Percentiles rank a stretch among this genome's conserved stretches.
Conservation (phyloP, 1,140 invertebrate species). For the Manduca sexta region DNA sequence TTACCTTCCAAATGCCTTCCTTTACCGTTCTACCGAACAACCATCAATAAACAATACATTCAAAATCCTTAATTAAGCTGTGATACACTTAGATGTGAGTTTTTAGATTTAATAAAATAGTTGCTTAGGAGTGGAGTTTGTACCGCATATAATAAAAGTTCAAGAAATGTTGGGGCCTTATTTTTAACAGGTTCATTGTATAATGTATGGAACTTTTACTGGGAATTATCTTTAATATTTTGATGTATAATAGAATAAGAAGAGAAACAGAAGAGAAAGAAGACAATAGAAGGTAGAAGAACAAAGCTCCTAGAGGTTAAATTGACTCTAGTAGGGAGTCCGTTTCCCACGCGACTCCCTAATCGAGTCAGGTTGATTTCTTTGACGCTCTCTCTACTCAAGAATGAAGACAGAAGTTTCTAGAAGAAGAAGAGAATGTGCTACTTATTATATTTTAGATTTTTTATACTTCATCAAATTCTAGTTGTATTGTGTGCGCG, state of each 20-base stretch:
- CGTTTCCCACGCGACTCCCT: conserved; percentile 90
- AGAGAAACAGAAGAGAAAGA: conserved; percentile 22
- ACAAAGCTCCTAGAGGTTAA: conserved; percentile 86
- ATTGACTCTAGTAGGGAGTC: conserved; percentile 98
- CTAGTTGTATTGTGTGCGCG: too few species aligned
- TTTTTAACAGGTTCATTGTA: too few species aligned
- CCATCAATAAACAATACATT: too few species aligned
- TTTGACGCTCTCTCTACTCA: conserved; percentile 75
- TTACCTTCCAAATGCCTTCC: too few species aligned
- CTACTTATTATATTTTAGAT: background rate
- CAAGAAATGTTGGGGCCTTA: too few species aligned
- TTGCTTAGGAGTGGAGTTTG: background rate
- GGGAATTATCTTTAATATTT: too few species aligned
- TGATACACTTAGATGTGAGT: background rate
- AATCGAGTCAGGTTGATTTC: conserved; percentile 96
- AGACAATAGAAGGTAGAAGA: conserved; percentile 20
- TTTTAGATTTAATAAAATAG: background rate
- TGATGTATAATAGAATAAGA: conserved; percentile 2
- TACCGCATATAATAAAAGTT: too few species aligned
- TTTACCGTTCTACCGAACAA: too few species aligned
- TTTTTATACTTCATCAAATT: too few species aligned
- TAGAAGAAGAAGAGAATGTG: background rate
- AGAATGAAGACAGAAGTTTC: conserved; percentile 12
- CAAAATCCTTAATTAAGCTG: too few species aligned
- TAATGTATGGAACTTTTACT: background rate